Percentiles rank a stretch among this genome's conserved stretches.
Evolutionary conservation across 2,888 invertebrate genomes (phyloP).

Genomic region (Pyrrhosoma nymphula): DNA sequence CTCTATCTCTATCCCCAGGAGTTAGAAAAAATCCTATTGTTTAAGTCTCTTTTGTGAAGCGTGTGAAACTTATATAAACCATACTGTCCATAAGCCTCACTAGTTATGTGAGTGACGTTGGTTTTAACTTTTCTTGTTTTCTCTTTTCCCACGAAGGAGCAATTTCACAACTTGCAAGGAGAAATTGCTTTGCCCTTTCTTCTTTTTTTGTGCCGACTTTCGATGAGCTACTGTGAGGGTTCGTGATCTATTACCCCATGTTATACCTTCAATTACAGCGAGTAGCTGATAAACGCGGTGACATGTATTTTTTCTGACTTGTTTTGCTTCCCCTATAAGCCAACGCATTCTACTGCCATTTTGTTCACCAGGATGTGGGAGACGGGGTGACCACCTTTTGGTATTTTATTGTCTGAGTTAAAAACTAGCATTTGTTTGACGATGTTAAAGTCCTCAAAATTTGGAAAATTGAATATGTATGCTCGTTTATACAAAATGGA

Average conservation of each 20-base stretch:
- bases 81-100: not conserved
- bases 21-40: not conserved
- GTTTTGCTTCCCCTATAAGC: not conserved
- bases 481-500: too few species aligned
- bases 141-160: not conserved
- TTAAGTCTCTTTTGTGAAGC: not conserved
- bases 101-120: not conserved
- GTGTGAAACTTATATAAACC: not conserved
- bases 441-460: too few species aligned
- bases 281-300: not conserved
- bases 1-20: not conserved
- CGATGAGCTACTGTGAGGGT: not conserved
- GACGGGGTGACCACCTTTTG: not conserved
- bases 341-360: not conserved
- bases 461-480: too few species aligned
- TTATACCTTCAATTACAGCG: not conserved
- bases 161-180: not conserved
- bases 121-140: slow-evolving; percentile 6
- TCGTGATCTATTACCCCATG: not conserved
- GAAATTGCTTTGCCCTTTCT: slow-evolving; percentile 15
- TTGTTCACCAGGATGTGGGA: not conserved
- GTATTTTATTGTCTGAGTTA: too few species aligned
- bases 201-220: not conserved
- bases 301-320: not conserved
- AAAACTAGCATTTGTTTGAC: too few species aligned